Evolutionary conservation across 2,113 vertebrate species (phyloP).

Genomic region (Malurus cyaneus): DNA sequence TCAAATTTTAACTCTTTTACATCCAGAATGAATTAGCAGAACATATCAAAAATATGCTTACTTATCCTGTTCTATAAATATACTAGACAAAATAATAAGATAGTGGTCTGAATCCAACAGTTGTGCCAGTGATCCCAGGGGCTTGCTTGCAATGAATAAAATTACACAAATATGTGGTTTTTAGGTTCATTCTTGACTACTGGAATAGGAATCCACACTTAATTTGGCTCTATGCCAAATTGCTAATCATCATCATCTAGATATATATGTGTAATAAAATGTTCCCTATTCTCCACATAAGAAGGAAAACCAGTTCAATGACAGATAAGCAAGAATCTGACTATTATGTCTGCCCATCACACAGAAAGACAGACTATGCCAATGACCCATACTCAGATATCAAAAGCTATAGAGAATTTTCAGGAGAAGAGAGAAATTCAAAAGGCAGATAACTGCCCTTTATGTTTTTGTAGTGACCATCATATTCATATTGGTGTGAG

Average conservation of each 20-base stretch:
- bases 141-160: not conserved
- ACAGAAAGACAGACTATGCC: not conserved
- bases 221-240: not conserved
- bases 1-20: not conserved
- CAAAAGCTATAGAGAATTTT: not conserved
- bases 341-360: not conserved
- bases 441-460: not conserved
- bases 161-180: not conserved
- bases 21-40: not conserved
- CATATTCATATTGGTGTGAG: accelerated
- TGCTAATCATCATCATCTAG: not conserved
- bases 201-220: not conserved
- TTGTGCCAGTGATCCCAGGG: not conserved
- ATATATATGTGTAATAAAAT: not conserved
- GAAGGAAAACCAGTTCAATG: not conserved
- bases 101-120: not conserved
- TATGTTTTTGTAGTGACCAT: not conserved
- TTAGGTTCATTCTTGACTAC: not conserved
- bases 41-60: not conserved
- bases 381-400: too few species aligned
- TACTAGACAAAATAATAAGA: not conserved
- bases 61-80: not conserved
- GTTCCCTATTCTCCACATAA: not conserved
- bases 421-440: not conserved
- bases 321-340: not conserved